Conservation (phyloP, 2,797 vertebrate species). For the Betta splendens region DNA sequence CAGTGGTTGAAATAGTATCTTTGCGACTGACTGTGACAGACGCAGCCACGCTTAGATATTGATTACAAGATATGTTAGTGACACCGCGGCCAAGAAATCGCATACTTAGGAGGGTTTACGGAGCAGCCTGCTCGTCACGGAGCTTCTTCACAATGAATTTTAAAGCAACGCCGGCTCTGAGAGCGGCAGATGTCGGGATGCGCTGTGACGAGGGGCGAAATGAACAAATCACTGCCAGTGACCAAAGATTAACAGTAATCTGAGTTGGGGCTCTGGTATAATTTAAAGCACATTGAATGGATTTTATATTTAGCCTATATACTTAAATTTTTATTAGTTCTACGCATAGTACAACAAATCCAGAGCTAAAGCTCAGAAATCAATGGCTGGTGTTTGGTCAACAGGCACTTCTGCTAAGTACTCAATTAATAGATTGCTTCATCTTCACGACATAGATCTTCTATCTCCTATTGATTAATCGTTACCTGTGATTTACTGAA, state of each 20-base stretch:
- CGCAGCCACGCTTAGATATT: constrained; percentile 6
- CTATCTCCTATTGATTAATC: not conserved
- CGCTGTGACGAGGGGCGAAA: constrained; percentile 6
- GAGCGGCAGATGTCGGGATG: constrained; percentile 6
- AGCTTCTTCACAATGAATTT: constrained; percentile 25
- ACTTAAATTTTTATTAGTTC: not conserved
- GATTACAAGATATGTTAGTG: constrained; percentile 20
- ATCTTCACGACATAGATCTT: not conserved
- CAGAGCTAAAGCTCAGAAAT: not conserved
- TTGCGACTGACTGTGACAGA: constrained; percentile 25
- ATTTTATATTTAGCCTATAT: not conserved
- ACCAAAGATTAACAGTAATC: not conserved
- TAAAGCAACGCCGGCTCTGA: constrained; percentile 5
- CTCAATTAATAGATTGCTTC: not conserved
- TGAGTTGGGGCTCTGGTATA: not conserved
- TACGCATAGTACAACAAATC: not conserved
- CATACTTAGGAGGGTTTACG: not conserved
- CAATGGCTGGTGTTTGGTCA: not conserved
- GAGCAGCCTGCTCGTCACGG: not conserved
- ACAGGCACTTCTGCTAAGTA: not conserved
- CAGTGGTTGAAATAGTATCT: constrained; percentile 17
- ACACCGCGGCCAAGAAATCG: constrained; percentile 12
- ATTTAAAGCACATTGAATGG: not conserved
- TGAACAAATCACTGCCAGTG: not conserved
- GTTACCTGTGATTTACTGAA: not conserved